Conservation (phyloP, 2,888 invertebrate genomes). For the Syrista parreyssii region DNA sequence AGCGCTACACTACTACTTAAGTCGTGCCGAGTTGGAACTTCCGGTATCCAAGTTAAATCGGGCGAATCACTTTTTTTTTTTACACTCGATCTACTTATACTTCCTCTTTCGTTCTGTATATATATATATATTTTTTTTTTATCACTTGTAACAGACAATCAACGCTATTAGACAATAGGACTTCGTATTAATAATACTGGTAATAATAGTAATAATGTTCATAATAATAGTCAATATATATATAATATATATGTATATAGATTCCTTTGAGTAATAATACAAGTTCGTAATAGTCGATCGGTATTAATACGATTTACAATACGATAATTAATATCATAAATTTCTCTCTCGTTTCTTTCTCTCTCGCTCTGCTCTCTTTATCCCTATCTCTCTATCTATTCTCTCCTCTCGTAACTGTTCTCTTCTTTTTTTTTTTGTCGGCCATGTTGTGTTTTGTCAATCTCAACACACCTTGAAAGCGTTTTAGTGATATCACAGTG, state of each 20-base stretch:
- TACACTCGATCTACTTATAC: neutral
- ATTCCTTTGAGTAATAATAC: conserved; percentile 39
- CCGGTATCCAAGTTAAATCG: neutral
- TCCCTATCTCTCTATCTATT: conserved; percentile 17
- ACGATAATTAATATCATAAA: conserved; percentile 54
- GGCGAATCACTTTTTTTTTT: too few relatives aligned
- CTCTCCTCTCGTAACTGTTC: conserved; percentile 10
- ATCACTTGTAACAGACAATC: conserved; percentile 51
- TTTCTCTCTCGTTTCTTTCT: conserved; percentile 28
- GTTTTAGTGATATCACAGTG: conserved; percentile 66
- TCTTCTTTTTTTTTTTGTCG: conserved; percentile 16
- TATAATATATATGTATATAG: conserved; percentile 33
- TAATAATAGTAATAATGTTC: conserved; percentile 38
- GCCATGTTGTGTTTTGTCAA: conserved; percentile 38
- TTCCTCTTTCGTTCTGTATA: conserved; percentile 10
- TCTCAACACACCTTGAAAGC: conserved; percentile 61
- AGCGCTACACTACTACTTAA: conserved; percentile 23
- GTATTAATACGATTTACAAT: conserved; percentile 45
- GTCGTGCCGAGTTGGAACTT: neutral
- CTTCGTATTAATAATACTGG: conserved; percentile 45
- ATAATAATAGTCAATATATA: conserved; percentile 46
- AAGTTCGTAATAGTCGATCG: conserved; percentile 28
- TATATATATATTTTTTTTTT: conserved; percentile 14
- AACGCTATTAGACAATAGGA: conserved; percentile 58
- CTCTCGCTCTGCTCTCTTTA: conserved; percentile 23